These are phyloP conservation scores for Sitta europaea DNA, from an alignment of 2,113 vertebrate species.

Conservation along the genomic window DNA sequence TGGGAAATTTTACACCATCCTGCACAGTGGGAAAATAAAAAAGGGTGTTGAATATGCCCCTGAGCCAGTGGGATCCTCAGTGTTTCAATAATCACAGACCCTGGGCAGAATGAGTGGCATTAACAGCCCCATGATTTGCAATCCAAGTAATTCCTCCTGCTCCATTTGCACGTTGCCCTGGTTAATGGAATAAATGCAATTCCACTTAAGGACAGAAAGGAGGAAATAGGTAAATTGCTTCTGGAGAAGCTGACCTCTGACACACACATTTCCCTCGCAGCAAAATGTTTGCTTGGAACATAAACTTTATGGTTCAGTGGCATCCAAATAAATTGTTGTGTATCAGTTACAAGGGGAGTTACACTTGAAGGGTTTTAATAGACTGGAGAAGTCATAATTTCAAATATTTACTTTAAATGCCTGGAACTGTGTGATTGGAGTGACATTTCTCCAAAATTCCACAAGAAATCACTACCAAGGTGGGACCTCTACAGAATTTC, in stretches of 20 bases:
- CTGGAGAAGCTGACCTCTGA: background rate
- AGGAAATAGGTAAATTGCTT: conserved; percentile 14
- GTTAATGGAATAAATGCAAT: background rate
- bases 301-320: background rate
- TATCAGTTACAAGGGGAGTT: background rate
- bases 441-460: background rate
- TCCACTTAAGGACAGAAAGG: background rate
- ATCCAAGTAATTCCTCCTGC: background rate
- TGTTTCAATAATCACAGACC: background rate
- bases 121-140: background rate
- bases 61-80: background rate
- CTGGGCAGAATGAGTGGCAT: background rate
- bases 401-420: background rate
- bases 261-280: background rate
- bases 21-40: background rate
- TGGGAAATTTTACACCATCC: background rate
- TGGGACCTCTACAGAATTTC: background rate
- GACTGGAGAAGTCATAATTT: background rate
- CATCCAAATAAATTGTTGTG: background rate
- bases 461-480: background rate
- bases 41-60: background rate
- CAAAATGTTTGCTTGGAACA: background rate
- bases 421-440: background rate
- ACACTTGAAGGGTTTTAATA: background rate
- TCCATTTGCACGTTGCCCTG: background rate